phyloP scores from a whole-genome alignment of 2,113 vertebrate species.

The Prionailurus bengalensis region DNA sequence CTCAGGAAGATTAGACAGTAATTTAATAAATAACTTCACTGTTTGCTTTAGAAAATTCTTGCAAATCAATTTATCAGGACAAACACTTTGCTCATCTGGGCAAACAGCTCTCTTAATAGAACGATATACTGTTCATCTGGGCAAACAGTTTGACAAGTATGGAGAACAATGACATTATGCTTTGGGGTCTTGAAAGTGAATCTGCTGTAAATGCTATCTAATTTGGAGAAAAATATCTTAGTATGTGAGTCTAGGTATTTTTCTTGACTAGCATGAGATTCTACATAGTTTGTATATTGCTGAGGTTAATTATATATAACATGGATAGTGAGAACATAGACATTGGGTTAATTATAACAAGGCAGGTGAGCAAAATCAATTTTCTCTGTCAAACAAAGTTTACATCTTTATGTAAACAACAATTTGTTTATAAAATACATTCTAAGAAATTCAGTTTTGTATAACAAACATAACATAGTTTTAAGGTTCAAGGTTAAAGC shows the following conservation, averaged over 20 bases:
- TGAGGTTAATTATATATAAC: conserved; percentile 9
- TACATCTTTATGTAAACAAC: neutral
- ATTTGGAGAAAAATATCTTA: neutral
- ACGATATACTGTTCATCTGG: conserved; percentile 40
- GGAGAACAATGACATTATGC: neutral
- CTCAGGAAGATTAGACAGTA: conserved; percentile 49
- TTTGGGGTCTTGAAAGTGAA: neutral
- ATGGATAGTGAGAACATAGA: neutral
- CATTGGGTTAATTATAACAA: neutral
- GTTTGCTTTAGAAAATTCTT: conserved; percentile 72
- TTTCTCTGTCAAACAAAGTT: neutral
- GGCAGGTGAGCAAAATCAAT: neutral
- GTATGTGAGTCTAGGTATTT: neutral
- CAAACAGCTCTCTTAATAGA: conserved; percentile 64
- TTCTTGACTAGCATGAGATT: neutral
- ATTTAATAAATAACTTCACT: conserved; percentile 62
- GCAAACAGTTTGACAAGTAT: conserved; percentile 29
- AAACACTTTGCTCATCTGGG: conserved; percentile 70
- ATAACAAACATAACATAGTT: neutral
- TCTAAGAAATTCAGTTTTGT: conserved; percentile 16
- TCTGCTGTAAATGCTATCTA: neutral
- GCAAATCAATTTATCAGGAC: conserved; percentile 71
- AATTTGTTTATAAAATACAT: neutral
- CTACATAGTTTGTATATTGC: neutral
- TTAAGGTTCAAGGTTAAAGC: neutral